phyloP scores from a whole-genome alignment of 2,888 invertebrate genomes.

The Melanostoma mellinum region DNA sequence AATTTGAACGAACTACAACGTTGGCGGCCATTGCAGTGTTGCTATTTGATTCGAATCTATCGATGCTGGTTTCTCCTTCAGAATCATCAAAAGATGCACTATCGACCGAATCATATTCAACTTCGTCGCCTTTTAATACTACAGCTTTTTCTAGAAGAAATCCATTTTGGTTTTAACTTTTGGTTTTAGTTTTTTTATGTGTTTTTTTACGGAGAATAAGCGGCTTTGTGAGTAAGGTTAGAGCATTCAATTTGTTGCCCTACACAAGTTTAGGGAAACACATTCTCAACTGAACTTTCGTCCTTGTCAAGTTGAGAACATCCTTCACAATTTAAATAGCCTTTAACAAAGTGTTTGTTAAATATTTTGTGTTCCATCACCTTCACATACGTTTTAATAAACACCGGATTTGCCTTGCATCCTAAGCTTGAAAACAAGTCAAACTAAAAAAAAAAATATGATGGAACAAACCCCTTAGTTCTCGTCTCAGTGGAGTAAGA shows the following conservation, averaged over 20 bases:
- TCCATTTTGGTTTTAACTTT: constrained; percentile 15
- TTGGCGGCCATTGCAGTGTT: constrained; percentile 1
- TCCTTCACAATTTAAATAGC: too few relatives aligned
- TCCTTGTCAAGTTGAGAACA: too few relatives aligned
- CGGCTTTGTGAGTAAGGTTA: neutral
- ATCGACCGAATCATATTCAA: constrained; percentile 59
- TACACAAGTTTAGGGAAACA: too few relatives aligned
- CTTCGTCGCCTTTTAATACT: constrained; percentile 62
- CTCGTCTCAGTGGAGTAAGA: constrained; percentile 36
- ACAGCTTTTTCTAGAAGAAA: constrained; percentile 49
- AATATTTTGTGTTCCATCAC: constrained; percentile 54
- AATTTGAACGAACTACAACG: constrained; percentile 61
- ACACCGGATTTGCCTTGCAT: constrained; percentile 25
- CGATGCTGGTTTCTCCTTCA: constrained; percentile 46
- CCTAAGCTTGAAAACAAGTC: constrained; percentile 3
- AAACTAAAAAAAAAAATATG: neutral
- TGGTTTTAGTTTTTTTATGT: constrained; percentile 6
- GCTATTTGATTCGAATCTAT: constrained; percentile 60
- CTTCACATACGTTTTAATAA: constrained; percentile 46
- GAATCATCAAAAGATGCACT: constrained; percentile 49
- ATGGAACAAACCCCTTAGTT: constrained; percentile 62
- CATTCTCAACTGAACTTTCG: too few relatives aligned
- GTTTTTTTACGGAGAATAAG: neutral
- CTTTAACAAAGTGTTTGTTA: neutral
- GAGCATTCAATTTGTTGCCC: too few relatives aligned